Percentiles rank a stretch among this genome's conserved stretches.
These are phyloP conservation scores for Uloborus diversus DNA, from an alignment of 1,140 invertebrate genomes.

Conservation along the genomic window DNA sequence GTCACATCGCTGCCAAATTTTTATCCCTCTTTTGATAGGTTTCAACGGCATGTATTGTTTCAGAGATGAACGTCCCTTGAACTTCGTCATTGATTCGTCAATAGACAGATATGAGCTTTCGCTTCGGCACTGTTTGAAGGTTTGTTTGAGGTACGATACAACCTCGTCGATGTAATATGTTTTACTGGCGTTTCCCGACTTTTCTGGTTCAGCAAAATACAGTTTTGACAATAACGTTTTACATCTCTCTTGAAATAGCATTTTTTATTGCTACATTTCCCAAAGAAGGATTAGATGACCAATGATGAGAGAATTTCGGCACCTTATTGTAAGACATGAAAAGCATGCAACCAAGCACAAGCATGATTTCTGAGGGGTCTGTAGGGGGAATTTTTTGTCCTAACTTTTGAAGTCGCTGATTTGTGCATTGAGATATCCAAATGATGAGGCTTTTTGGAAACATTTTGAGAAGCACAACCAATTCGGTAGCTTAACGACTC, in stretches of 20 bases:
- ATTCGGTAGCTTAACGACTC: neutral
- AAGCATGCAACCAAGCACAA: constrained; percentile 44
- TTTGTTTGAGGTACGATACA: constrained; percentile 10
- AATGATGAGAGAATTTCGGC: constrained; percentile 53
- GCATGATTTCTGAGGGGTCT: constrained; percentile 45
- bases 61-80: constrained; percentile 51
- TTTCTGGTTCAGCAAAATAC: constrained; percentile 57
- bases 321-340: constrained; percentile 51
- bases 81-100: constrained; percentile 57
- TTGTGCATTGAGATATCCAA: constrained; percentile 11
- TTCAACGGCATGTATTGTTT: constrained; percentile 56
- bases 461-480: neutral
- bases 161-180: neutral
- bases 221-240: constrained; percentile 58
- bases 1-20: constrained; percentile 52
- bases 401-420: neutral
- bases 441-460: neutral
- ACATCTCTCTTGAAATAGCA: constrained; percentile 59
- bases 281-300: constrained; percentile 58
- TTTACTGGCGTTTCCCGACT: neutral
- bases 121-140: neutral
- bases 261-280: constrained; percentile 60
- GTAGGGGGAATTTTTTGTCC: neutral
- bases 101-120: constrained; percentile 27
- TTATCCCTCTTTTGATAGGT: constrained; percentile 59